Conservation (phyloP, 2,888 invertebrate species). For the Parelbella ahira region DNA sequence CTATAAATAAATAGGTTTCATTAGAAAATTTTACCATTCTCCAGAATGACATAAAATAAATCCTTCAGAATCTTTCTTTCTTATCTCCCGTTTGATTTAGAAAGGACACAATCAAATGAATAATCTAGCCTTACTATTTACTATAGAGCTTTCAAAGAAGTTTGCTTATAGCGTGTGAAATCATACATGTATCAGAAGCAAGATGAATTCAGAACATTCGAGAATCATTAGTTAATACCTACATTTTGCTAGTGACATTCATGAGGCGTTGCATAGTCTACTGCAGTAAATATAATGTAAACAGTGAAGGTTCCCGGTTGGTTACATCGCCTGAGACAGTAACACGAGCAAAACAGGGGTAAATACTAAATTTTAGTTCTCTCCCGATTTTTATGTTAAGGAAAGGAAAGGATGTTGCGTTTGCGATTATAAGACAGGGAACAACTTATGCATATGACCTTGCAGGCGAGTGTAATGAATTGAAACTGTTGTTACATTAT, state of each 20-base stretch:
- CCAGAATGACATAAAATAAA: constrained; percentile 2
- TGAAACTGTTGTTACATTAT: constrained; percentile 20
- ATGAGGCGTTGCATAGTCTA: constrained; percentile 24
- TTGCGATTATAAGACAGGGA: too few relatives aligned
- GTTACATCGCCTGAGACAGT: not conserved
- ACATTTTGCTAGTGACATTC: constrained; percentile 23
- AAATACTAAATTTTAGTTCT: not conserved
- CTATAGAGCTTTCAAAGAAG: constrained; percentile 24
- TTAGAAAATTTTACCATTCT: too few relatives aligned
- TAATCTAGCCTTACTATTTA: constrained; percentile 12
- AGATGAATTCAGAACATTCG: constrained; percentile 19
- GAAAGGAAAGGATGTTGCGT: too few relatives aligned
- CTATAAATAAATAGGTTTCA: not conserved
- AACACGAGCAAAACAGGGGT: constrained; percentile 2
- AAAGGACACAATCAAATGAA: constrained; percentile 4
- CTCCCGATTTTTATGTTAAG: not conserved
- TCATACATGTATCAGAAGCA: constrained; percentile 9
- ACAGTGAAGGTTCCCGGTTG: constrained; percentile 8
- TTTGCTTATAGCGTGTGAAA: constrained; percentile 25
- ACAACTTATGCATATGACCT: too few relatives aligned
- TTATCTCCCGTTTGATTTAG: constrained; percentile 2
- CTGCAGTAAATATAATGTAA: constrained; percentile 22
- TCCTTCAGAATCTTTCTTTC: not conserved
- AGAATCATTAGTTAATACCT: constrained; percentile 21
- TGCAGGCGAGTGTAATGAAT: too few relatives aligned